A percentile compares a stretch with the other conserved stretches of the same genome.
Conservation (phyloP, 2,113 vertebrate species). For the Neopipo cinnamomea region DNA sequence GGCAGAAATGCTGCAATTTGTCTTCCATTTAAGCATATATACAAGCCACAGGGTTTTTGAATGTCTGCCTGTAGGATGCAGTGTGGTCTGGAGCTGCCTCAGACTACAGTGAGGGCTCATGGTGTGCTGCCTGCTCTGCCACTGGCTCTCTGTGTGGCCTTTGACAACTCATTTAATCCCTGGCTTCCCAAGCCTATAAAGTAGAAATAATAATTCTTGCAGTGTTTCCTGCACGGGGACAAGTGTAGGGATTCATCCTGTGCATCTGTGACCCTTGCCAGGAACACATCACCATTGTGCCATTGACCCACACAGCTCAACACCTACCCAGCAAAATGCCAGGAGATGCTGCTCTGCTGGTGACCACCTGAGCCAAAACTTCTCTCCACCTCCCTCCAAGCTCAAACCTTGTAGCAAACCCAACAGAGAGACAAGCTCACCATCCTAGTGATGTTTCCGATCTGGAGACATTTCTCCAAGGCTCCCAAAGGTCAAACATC, state of each 20-base stretch:
- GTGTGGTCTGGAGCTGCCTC: neutral
- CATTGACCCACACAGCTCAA: fast-evolving
- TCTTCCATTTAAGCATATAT: neutral
- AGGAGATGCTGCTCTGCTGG: neutral
- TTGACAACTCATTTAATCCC: conserved; percentile 28
- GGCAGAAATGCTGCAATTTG: neutral
- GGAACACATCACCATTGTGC: fast-evolving
- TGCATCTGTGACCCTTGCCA: neutral
- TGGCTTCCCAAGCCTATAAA: neutral
- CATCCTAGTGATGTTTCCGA: neutral
- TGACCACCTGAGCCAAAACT: neutral
- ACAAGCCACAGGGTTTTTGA: neutral
- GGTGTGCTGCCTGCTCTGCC: neutral
- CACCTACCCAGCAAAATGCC: neutral
- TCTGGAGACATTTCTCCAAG: neutral
- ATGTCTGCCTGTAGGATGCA: neutral
- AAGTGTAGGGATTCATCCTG: neutral
- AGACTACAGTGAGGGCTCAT: neutral
- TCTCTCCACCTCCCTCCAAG: neutral
- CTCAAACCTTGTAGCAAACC: neutral
- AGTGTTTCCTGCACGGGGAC: neutral
- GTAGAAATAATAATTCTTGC: neutral
- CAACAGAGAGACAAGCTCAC: neutral
- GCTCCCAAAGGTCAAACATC: neutral
- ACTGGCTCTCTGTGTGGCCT: conserved; percentile 25